Evolutionary conservation across 2,888 invertebrate species (phyloP).

Genomic region (Deilephila porcellus): DNA sequence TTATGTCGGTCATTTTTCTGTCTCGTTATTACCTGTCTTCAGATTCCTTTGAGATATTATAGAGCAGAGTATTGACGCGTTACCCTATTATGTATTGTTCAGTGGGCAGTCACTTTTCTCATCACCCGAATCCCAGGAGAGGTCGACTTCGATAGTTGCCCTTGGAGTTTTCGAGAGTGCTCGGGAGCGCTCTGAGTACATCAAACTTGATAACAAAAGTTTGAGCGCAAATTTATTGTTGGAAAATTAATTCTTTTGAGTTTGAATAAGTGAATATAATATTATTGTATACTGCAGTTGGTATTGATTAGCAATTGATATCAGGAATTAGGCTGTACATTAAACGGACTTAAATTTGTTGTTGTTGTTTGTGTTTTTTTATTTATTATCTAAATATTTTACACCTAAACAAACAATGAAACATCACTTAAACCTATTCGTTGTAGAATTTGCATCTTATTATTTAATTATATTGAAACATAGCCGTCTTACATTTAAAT

Average conservation of each 20-base stretch:
- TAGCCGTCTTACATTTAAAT: too few species aligned
- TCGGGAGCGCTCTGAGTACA: conserved; percentile 11
- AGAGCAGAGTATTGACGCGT: conserved; percentile 26
- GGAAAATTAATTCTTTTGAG: not conserved
- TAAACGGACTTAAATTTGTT: too few species aligned
- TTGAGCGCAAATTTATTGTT: conserved; percentile 3
- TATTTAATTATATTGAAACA: too few species aligned
- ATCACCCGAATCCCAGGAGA: conserved; percentile 35
- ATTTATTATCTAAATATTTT: too few species aligned
- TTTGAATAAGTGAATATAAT: too few species aligned
- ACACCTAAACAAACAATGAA: too few species aligned
- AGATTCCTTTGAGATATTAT: conserved; percentile 9
- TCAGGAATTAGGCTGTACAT: too few species aligned
- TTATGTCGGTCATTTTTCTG: conserved; percentile 11
- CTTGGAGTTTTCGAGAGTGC: conserved; percentile 28
- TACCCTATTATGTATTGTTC: conserved; percentile 38
- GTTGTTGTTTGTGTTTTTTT: too few species aligned
- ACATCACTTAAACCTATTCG: too few species aligned
- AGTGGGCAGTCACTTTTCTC: conserved; percentile 36
- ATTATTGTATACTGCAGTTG: too few species aligned
- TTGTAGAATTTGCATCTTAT: too few species aligned
- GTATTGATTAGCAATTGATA: too few species aligned
- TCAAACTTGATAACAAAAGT: conserved; percentile 35
- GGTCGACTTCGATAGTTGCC: conserved; percentile 29
- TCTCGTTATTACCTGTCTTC: conserved; percentile 22